phyloP scores from a whole-genome alignment of 1,140 invertebrate genomes.

The Oreohelix idahoensis region DNA sequence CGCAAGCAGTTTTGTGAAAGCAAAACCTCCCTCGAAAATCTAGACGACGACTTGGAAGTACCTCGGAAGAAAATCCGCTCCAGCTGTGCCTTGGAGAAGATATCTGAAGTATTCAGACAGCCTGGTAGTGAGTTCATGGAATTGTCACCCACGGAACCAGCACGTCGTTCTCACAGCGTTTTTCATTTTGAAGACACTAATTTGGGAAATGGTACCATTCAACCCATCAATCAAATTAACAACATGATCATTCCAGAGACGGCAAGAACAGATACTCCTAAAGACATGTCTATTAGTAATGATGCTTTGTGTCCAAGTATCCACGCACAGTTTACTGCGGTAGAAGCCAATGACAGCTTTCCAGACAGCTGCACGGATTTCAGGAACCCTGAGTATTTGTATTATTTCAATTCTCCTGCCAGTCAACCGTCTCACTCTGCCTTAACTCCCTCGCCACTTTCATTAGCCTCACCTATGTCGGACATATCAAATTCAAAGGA shows the following conservation, averaged over 20 bases:
- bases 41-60: not conserved
- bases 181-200: not conserved
- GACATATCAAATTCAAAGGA: not conserved
- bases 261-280: not conserved
- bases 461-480: not conserved
- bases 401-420: not conserved
- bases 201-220: not conserved
- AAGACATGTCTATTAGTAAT: not conserved
- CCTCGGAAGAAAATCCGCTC: not conserved
- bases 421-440: not conserved
- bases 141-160: not conserved
- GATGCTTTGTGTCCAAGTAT: not conserved
- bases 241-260: not conserved
- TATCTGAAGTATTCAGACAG: not conserved
- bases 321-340: not conserved
- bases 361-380: not conserved
- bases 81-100: not conserved
- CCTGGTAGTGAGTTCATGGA: not conserved
- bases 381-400: not conserved
- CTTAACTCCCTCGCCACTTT: not conserved
- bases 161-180: not conserved
- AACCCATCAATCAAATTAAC: not conserved
- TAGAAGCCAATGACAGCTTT: not conserved
- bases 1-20: not conserved
- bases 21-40: not conserved